These are phyloP conservation scores for Ptychochromis oligacanthus DNA, from an alignment of 2,113 vertebrate genomes.

Conservation along the genomic window DNA sequence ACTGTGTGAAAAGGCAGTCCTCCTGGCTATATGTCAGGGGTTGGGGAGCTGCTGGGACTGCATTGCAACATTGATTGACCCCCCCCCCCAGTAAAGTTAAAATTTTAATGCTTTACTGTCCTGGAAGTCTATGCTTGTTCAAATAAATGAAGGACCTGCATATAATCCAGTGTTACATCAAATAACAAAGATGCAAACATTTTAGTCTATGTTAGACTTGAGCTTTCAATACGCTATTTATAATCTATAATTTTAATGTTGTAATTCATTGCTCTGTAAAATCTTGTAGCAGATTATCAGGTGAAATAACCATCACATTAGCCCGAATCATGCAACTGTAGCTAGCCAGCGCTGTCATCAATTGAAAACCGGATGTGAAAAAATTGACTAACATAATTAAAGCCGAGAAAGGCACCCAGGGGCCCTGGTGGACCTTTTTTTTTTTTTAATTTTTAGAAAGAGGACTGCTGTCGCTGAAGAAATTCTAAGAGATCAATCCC, in stretches of 20 bases:
- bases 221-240: too few relatives aligned
- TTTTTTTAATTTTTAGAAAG: constrained; percentile 16
- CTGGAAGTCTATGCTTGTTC: not conserved
- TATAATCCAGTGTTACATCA: not conserved
- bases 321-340: constrained; percentile 10
- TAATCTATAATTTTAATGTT: not conserved
- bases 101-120: not conserved
- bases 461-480: constrained; percentile 46
- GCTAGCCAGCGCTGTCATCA: not conserved
- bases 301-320: not conserved
- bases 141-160: not conserved
- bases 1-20: too few relatives aligned
- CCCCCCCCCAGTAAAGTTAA: too few relatives aligned
- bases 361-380: constrained; percentile 5
- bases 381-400: constrained; percentile 13
- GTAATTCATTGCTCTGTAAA: not conserved
- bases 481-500: constrained; percentile 39
- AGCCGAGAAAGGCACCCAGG: constrained; percentile 33
- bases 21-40: not conserved
- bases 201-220: not conserved
- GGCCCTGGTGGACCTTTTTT: not conserved
- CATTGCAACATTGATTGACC: too few relatives aligned
- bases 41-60: not conserved
- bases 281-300: not conserved
- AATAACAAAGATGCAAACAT: not conserved